phyloP scores from a whole-genome alignment of 2,113 vertebrate species.

The Malaclemys terrapin region DNA sequence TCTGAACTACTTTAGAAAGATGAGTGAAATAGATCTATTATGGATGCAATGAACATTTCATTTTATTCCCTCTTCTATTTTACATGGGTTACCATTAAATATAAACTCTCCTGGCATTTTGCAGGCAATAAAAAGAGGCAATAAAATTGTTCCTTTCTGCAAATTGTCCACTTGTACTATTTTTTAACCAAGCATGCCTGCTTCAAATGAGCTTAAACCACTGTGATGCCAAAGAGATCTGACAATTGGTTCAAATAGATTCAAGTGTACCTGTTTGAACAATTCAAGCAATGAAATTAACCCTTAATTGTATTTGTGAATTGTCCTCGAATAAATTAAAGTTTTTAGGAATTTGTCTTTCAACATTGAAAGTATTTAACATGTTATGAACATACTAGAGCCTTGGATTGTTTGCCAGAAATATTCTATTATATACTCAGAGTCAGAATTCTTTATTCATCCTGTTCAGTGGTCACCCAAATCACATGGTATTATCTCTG shows the following conservation, averaged over 20 bases:
- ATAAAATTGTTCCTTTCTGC: constrained; percentile 30
- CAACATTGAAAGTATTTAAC: neutral
- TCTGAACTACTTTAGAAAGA: neutral
- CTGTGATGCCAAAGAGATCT: neutral
- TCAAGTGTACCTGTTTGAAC: neutral
- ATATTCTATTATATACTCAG: neutral
- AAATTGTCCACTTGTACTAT: neutral
- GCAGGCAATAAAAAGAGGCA: constrained; percentile 1
- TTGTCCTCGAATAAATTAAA: neutral
- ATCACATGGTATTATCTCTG: neutral
- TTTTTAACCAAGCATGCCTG: neutral
- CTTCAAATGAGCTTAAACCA: neutral
- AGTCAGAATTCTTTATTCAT: neutral
- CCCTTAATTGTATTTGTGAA: neutral
- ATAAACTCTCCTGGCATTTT: constrained; percentile 15
- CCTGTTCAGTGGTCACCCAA: constrained; percentile 21
- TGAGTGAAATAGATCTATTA: constrained; percentile 15
- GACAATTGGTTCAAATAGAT: neutral
- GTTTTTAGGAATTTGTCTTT: neutral
- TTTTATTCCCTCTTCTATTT: constrained; percentile 36
- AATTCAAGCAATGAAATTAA: neutral
- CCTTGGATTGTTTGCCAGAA: constrained; percentile 11
- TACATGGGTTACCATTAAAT: neutral
- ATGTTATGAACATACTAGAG: neutral
- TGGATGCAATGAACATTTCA: neutral